A percentile compares a stretch with the other conserved stretches of the same genome.
Evolutionary conservation across 2,888 invertebrate genomes (phyloP).

Genomic region (Drosophila mulleri): DNA sequence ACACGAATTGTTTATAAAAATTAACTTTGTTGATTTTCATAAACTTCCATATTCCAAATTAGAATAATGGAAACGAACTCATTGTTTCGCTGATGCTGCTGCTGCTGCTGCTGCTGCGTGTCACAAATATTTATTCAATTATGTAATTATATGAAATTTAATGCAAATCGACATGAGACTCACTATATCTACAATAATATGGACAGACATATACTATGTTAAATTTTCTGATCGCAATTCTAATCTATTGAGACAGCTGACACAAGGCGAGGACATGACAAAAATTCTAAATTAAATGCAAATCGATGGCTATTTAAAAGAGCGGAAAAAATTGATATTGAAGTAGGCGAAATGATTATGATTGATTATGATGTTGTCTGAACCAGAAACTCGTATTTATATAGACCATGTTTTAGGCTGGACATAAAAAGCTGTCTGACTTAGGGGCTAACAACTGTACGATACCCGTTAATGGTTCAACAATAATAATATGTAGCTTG

Average conservation of each 20-base stretch:
- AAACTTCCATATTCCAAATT: constrained; percentile 54
- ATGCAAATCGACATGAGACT: constrained; percentile 68
- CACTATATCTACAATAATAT: constrained; percentile 3
- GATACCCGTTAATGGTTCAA: no score
- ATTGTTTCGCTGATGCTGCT: constrained; percentile 36
- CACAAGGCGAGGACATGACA: constrained; percentile 57
- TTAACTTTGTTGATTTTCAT: constrained; percentile 67
- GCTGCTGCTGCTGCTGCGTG: constrained; percentile 56
- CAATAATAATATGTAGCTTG: no score
- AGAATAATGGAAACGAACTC: constrained; percentile 37
- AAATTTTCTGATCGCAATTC: constrained; percentile 58
- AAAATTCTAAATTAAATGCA: constrained; percentile 24
- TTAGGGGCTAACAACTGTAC: no score
- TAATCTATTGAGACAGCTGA: constrained; percentile 72
- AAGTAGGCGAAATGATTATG: constrained; percentile 26
- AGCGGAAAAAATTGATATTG: constrained; percentile 8
- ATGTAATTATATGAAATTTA: constrained; percentile 69
- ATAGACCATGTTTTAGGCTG: background rate
- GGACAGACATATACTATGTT: constrained; percentile 8
- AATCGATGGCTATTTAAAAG: constrained; percentile 30
- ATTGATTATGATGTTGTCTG: constrained; percentile 37
- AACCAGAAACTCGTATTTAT: constrained; percentile 7
- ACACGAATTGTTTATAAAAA: constrained; percentile 67
- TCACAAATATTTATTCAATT: constrained; percentile 74
- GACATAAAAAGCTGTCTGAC: background rate